These are phyloP conservation scores for Platysternon megacephalum DNA, from an alignment of 2,113 vertebrate species.

Conservation along the genomic window DNA sequence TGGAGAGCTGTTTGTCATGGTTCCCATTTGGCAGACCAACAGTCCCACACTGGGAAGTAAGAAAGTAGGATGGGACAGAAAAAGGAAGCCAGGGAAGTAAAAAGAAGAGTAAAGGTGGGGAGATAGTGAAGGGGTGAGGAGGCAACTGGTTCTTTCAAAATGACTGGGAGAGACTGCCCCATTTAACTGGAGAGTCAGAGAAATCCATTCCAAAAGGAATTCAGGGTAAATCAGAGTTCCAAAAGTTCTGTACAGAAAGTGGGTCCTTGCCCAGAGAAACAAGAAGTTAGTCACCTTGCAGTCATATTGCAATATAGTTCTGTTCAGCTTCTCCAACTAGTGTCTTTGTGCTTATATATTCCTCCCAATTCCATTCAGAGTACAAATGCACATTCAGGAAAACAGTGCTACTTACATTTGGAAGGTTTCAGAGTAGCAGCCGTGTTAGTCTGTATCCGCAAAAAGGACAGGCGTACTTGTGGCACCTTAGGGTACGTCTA, in stretches of 20 bases:
- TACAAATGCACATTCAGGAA: background rate
- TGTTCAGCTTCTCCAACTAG: background rate
- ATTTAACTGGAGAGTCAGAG: background rate
- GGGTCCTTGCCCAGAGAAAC: too few relatives aligned
- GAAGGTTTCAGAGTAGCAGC: too few relatives aligned
- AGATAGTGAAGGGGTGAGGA: too few relatives aligned
- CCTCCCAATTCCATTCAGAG: background rate
- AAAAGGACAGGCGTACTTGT: too few relatives aligned
- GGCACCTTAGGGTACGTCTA: too few relatives aligned
- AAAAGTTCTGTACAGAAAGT: background rate
- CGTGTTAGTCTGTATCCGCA: too few relatives aligned
- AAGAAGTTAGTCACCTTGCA: background rate
- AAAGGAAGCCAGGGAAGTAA: background rate
- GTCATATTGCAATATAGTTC: background rate
- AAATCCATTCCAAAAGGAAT: background rate
- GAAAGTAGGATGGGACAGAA: background rate
- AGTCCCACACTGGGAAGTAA: background rate
- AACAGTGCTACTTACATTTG: background rate
- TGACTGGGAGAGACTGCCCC: background rate
- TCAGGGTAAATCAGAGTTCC: background rate
- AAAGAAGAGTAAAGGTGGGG: background rate
- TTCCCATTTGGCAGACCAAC: background rate
- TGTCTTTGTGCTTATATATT: background rate
- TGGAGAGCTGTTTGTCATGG: background rate
- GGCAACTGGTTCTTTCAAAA: background rate